Conservation (phyloP, 2,113 vertebrate genomes). For the Salvelinus sp. region DNA sequence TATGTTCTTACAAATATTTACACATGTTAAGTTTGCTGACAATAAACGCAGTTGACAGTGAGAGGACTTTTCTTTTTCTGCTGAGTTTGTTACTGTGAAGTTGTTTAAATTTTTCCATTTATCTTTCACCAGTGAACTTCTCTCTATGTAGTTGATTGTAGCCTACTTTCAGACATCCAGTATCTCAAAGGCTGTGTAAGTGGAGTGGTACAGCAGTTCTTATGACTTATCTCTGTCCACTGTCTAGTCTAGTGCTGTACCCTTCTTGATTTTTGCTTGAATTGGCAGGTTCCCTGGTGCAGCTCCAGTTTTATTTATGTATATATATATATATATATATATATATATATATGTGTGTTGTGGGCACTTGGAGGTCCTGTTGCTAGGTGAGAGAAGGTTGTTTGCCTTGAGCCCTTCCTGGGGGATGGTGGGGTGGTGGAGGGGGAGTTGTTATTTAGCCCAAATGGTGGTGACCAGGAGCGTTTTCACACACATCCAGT, state of each 20-base stretch:
- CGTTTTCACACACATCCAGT: slow-evolving; percentile 50
- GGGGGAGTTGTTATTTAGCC: slow-evolving; percentile 33
- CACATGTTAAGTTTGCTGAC: too few relatives aligned
- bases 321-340: too few relatives aligned
- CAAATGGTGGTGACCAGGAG: slow-evolving; percentile 56
- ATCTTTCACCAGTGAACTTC: background rate
- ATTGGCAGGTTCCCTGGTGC: slow-evolving; percentile 33
- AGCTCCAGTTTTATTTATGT: slow-evolving; percentile 59
- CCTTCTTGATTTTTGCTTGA: slow-evolving; percentile 36
- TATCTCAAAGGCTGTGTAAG: too few relatives aligned
- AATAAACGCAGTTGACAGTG: too few relatives aligned
- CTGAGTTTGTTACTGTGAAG: background rate
- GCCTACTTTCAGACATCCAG: too few relatives aligned
- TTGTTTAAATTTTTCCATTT: background rate
- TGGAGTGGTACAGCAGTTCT: slow-evolving; percentile 29
- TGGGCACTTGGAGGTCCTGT: slow-evolving; percentile 60
- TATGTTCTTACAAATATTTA: too few relatives aligned
- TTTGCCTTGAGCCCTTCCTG: slow-evolving; percentile 41
- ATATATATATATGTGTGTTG: slow-evolving; percentile 14
- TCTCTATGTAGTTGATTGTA: background rate
- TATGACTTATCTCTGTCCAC: slow-evolving; percentile 42
- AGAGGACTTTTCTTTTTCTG: too few relatives aligned
- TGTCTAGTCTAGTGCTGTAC: slow-evolving; percentile 19
- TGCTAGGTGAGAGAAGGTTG: slow-evolving; percentile 36
- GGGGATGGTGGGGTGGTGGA: slow-evolving; percentile 19